phyloP scores from a whole-genome alignment of 2,113 vertebrate genomes.

The Amblyornis subalaris region DNA sequence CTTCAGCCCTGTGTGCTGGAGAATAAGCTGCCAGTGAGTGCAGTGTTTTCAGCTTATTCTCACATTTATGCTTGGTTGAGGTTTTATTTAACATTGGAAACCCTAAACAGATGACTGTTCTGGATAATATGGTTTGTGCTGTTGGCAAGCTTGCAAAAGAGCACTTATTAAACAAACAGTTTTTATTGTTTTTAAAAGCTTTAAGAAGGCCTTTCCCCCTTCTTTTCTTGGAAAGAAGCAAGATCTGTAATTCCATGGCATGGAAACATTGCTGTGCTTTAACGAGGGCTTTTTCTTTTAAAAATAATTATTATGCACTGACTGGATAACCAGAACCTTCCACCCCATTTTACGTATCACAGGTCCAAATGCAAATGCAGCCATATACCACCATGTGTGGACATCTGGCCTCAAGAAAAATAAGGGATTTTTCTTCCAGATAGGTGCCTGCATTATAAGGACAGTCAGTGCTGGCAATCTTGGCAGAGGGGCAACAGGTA shows the following conservation, averaged over 20 bases:
- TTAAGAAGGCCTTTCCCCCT: not conserved
- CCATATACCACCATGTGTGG: not conserved
- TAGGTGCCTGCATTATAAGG: not conserved
- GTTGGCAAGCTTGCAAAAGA: constrained; percentile 46
- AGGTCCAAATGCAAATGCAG: not conserved
- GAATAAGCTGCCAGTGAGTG: not conserved
- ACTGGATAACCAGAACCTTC: not conserved
- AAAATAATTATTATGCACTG: not conserved
- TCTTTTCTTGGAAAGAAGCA: constrained; percentile 23
- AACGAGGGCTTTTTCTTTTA: not conserved
- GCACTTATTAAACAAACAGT: constrained; percentile 60
- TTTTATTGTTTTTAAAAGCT: constrained; percentile 57
- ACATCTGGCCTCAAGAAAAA: not conserved
- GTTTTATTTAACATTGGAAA: constrained; percentile 46
- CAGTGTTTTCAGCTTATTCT: constrained; percentile 22
- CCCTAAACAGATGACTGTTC: constrained; percentile 39
- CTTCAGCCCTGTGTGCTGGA: not conserved
- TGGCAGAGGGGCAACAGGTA: not conserved
- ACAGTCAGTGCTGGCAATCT: not conserved
- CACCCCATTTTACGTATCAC: not conserved
- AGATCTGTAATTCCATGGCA: not conserved
- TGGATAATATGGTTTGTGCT: constrained; percentile 27
- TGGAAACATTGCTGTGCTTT: not conserved
- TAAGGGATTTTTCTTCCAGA: not conserved
- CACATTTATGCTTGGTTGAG: constrained; percentile 26